A percentile compares a stretch with the other conserved stretches of the same genome.
Evolutionary conservation across 35 echinoderm and acorn worm species (phyloP).

Genomic region (Ophiothrix spiculata): DNA sequence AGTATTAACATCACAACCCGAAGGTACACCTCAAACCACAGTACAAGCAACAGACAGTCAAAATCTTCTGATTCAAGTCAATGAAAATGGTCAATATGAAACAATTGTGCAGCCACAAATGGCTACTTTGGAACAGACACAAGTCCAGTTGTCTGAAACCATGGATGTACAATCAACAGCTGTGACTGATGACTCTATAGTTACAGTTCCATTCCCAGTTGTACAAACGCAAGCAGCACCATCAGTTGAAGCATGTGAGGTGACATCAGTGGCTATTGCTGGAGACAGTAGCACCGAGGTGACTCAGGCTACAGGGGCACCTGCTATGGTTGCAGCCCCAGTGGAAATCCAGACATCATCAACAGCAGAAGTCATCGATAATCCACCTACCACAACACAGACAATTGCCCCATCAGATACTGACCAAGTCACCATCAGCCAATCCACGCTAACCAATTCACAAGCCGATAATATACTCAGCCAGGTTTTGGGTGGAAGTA

Average conservation of each 20-base stretch:
- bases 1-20: neutral
- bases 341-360: conserved; percentile 22
- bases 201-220: neutral
- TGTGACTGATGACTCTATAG: neutral
- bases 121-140: conserved; percentile 20
- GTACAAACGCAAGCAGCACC: neutral
- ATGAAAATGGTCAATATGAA: neutral
- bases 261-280: neutral
- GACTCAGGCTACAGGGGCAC: neutral
- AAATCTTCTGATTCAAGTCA: conserved; percentile 67
- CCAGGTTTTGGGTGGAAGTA: neutral
- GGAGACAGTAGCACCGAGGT: conserved; percentile 6
- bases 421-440: neutral
- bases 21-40: conserved; percentile 14
- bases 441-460: neutral
- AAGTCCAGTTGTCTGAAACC: neutral
- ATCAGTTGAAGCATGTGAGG: neutral
- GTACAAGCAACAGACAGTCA: conserved; percentile 68
- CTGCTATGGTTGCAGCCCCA: neutral
- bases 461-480: neutral
- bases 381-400: conserved; percentile 21
- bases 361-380: neutral
- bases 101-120: conserved; percentile 63
- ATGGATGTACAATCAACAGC: conserved; percentile 29
- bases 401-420: neutral